Evolutionary conservation across 1,140 invertebrate species (phyloP), one percentile per base, ranked within the genome.

Genomic region (Lethrus apterus): DNA sequence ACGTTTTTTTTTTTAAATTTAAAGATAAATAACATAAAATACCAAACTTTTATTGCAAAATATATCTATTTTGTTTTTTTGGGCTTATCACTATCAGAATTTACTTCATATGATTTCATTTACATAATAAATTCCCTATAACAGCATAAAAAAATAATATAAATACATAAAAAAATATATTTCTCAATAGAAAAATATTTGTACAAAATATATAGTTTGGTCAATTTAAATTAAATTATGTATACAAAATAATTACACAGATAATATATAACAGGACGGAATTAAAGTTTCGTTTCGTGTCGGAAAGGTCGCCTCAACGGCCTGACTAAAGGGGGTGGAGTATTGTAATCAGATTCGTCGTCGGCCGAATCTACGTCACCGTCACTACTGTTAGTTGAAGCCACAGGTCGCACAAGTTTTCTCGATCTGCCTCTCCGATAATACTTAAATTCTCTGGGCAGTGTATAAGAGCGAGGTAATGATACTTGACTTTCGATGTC

Each of bases 381-480:
- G 64, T 89, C 86, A 58, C 85, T 88, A 57, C 86, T 89, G 59
- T 89, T 89, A 5, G 84, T 89, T 32, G 84, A 88, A 18, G 82
- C 78, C 11, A 86, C 67, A 59, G 82, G 81, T 60, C 81, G 79
- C 7, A 70, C 57, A 3, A 58, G 53, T 44, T 66, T 60, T 42
- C 63, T 51, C n/a, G 58, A 52, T 31, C 74, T 66, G 42, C 70
- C 73, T 46, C 80, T 73, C 41, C 83, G 68, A 67, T 84, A 85
- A 67, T 88, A 89, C 55, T 85, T 84, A 64, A 89, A 89, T 66
- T 90, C 84, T 18, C 86, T 76, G 0, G 86, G 87, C 9, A 91
- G 66, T 1, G 87, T 90, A 59, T 89, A 89, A 15, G 85, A 89
- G 20, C 86, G 73, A 0, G 87, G 86, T 11, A 89, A 63, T 1